phyloP scores from a whole-genome alignment of 2,113 vertebrate species.

The Polyodon spathula region DNA sequence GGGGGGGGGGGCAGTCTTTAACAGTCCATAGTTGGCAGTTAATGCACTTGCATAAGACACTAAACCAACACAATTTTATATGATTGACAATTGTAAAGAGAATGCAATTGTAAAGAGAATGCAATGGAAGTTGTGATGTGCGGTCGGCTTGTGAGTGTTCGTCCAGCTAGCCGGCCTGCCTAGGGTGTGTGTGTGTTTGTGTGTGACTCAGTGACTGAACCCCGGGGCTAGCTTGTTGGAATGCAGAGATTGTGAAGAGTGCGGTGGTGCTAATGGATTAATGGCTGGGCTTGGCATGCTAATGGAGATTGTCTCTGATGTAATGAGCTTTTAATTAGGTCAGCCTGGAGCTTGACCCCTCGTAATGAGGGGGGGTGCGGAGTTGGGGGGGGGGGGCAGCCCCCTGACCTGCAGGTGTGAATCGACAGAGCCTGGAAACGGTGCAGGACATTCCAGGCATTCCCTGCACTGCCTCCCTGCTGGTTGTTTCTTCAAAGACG shows the following conservation, averaged over 20 bases:
- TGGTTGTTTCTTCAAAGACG: conserved; percentile 37
- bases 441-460: conserved; percentile 64
- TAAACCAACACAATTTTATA: no score
- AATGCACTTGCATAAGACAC: no score
- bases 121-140: no score
- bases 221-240: conserved; percentile 47
- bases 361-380: conserved; percentile 62
- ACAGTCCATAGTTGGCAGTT: no score
- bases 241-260: conserved; percentile 51
- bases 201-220: conserved; percentile 11
- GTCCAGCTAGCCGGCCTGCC: no score
- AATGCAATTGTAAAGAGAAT: no score
- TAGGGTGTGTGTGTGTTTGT: conserved; percentile 8
- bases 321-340: conserved; percentile 76
- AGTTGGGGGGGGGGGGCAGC: conserved; percentile 53
- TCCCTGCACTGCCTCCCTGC: conserved; percentile 58
- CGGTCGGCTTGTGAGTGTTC: no score
- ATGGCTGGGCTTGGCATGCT: conserved; percentile 62
- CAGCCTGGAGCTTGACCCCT: conserved; percentile 67
- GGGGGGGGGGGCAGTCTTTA: no score
- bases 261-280: conserved; percentile 66
- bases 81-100: no score
- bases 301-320: conserved; percentile 71
- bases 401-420: conserved; percentile 73
- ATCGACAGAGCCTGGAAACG: conserved; percentile 59